These are phyloP conservation scores for Mesorhabditis sp. DNA, from an alignment of 2,888 invertebrate genomes.

Conservation along the genomic window DNA sequence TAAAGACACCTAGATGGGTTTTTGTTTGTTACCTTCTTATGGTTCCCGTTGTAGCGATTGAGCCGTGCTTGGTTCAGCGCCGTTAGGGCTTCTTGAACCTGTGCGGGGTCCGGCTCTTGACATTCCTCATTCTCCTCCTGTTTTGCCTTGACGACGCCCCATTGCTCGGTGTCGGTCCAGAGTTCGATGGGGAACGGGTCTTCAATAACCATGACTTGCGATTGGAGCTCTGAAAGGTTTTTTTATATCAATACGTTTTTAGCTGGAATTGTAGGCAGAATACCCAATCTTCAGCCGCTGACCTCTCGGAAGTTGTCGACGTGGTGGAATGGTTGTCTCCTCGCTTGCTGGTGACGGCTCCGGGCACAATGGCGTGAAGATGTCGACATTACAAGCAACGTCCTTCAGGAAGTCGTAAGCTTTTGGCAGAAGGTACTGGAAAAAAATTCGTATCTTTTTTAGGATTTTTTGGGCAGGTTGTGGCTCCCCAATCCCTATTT, in stretches of 20 bases:
- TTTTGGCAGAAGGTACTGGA: neutral
- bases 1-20: neutral
- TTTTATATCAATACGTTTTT: neutral
- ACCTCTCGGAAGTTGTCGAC: too few relatives aligned
- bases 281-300: too few relatives aligned
- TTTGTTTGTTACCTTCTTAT: slow-evolving; percentile 18
- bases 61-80: slow-evolving; percentile 45
- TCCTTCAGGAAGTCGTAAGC: neutral
- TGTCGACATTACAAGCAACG: slow-evolving; percentile 1
- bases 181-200: slow-evolving; percentile 13
- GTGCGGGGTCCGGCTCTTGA: neutral
- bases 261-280: too few relatives aligned
- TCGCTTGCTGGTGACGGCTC: too few relatives aligned
- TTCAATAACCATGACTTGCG: slow-evolving; percentile 9
- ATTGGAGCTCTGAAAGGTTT: neutral
- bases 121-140: slow-evolving; percentile 6
- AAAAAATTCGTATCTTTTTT: neutral
- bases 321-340: too few relatives aligned
- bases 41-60: slow-evolving; percentile 41
- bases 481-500: neutral
- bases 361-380: slow-evolving; percentile 3
- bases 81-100: slow-evolving; percentile 42
- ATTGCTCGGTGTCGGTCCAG: slow-evolving; percentile 10
- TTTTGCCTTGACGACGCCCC: slow-evolving; percentile 4
- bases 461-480: neutral